Base-by-base conservation (phyloP, 1,140 invertebrate genomes). In the Zaprionus vittiger region DNA sequence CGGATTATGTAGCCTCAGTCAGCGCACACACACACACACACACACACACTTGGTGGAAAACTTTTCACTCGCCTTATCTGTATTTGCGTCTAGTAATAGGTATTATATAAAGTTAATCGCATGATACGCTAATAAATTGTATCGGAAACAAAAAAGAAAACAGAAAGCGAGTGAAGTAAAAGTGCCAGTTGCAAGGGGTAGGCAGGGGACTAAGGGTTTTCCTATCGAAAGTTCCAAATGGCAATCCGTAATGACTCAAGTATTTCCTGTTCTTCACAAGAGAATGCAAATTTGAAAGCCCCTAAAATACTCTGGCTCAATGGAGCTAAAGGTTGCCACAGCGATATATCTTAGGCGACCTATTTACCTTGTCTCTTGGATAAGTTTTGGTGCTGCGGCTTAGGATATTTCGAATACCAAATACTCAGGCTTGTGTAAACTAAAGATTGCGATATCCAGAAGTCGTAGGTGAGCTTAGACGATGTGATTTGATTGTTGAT, bases 31-130 rank as follows among this genome's bases (percentile, higher is more conserved):
- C 41, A 44, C 41, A 17, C 41, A 44, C 41, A 17, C n/a, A 17
- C 41, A 44, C 41, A 44, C n/a, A 6, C 38, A n/a, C 1, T 34
- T 34, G 31, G 9, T 34, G 31, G 41, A 47, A 47, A 17, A 47
- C 7, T 47, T 47, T 47, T 47, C 41, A 47, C 41, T 47, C n/a
- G 41, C n/a, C 17, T 47, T 47, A 47, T 17, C 41, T 47, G 41
- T 47, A 17, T 47, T 47, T 47, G 41, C 17, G 41, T 47, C 41
- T 47, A 47, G 41, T 47, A 47, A 47, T 47, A 47, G 41, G 41
- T n/a, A 47, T 47, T 47, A 47, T 47, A 47, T 47, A 47, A 47
- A 47, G 41, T 47, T 47, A 47, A 47, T 47, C 41, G 41, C 41
- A 47, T 47, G 41, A 47, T 47, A 47, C 41, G 41, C 41, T 20